Conservation (phyloP, 1,140 invertebrate species). For the Oedothorax gibbosus region DNA sequence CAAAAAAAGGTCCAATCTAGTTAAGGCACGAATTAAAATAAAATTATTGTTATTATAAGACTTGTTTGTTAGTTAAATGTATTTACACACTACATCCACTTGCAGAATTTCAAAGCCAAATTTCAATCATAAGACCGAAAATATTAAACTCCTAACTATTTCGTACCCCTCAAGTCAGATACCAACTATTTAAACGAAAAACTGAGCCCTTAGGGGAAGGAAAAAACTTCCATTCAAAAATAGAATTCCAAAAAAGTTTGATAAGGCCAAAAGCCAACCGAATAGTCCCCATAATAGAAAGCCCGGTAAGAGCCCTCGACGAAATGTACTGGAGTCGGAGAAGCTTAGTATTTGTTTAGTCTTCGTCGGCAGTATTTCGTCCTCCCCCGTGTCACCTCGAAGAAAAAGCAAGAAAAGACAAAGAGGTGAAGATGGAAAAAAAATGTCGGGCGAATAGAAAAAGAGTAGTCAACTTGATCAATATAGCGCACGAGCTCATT, state of each 20-base stretch:
- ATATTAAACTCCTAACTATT: no score
- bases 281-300: not conserved
- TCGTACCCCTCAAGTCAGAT: no score
- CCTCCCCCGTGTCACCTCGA: constrained; percentile 24
- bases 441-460: constrained; percentile 39
- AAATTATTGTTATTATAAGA: no score
- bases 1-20: no score
- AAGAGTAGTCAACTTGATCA: constrained; percentile 53
- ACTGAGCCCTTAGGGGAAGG: no score
- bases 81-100: no score
- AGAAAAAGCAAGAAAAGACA: constrained; percentile 9
- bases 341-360: constrained; percentile 39
- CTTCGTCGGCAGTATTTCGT: constrained; percentile 25
- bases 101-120: no score
- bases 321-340: constrained; percentile 29
- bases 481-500: constrained; percentile 39
- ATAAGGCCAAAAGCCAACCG: constrained; percentile 8
- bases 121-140: no score
- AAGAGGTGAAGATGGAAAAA: constrained; percentile 51
- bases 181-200: no score
- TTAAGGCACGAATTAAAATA: no score
- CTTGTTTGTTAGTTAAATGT: no score
- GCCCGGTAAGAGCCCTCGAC: not conserved
- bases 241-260: constrained; percentile 1
- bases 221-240: no score